Evolutionary conservation across 2,888 invertebrate species (phyloP), one percentile per base, ranked within the genome.

Genomic region (Tethea ocularis): DNA sequence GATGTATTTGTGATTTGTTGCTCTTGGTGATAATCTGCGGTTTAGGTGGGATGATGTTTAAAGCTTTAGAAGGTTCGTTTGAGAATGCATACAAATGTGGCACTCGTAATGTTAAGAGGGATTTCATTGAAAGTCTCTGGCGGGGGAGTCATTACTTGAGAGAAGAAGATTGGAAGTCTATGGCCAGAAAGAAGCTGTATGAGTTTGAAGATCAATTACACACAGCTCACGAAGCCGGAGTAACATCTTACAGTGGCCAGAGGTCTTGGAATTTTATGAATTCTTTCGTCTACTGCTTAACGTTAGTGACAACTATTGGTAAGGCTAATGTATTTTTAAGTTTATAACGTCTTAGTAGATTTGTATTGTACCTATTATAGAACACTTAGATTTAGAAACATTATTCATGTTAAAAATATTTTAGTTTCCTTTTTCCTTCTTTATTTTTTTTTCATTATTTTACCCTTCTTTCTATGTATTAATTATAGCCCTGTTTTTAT

Each of bases 301-400:
- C 97, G 69, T 95, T 98, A 75, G 94, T 98, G 77, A 97, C 98
- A 57, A 98, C 97, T 54, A 97, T 98, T 90, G 98, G 98, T 97
- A 95, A 95, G 95, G 80, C 59, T 65, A 59, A 57, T 59, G 41
- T 55, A 46, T 55, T 51, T 55, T 56, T 11, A 20, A 59, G 54
- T 7, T 23, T 13, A 33, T 33, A 33, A 33, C 5, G 13, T 13
- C 3, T 33, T 33, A 13, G 13, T 13, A 33, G 13, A 33, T 33
- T 33, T 13, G 13, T 33, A 13, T 33, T 33, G 29, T 33, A 13
- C 4, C 7, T n/a, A n/a, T n/a, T 29, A 8, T 29, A 29, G 3
- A 20, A 46, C 5, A 13, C 6, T 20, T 7, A 26, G 20, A 29
- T 29, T 53, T 38, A 0, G 7, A 38, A n/a, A 38, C 4, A 11